phyloP scores from a whole-genome alignment of 2,888 invertebrate species.

The Scaptodrosophila latifasciaeformis region DNA sequence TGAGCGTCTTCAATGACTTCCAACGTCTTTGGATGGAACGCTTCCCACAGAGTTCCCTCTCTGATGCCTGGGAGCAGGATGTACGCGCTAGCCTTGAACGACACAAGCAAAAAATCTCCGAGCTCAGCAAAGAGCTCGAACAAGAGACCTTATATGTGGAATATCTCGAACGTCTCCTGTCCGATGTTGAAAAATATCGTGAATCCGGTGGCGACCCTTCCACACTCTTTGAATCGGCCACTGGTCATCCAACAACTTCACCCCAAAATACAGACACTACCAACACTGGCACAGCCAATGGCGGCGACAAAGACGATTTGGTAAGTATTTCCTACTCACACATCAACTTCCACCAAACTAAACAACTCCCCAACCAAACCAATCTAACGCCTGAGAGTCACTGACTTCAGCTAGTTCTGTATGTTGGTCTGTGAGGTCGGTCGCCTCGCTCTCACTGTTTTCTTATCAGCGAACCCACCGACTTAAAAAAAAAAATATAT shows the following conservation, averaged over 20 bases:
- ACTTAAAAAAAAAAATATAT: too few species aligned
- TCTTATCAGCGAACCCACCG: too few species aligned
- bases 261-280: neutral
- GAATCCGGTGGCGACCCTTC: conserved; percentile 75
- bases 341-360: too few species aligned
- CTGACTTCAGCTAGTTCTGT: too few species aligned
- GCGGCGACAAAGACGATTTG: neutral
- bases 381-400: too few species aligned
- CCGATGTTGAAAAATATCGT: conserved; percentile 90
- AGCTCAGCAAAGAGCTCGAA: conserved; percentile 88
- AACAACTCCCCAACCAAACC: too few species aligned
- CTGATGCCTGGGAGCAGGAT: conserved; percentile 95
- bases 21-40: conserved; percentile 93
- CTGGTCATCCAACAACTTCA: conserved; percentile 33
- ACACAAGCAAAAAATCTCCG: conserved; percentile 89
- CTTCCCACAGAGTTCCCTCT: conserved; percentile 92
- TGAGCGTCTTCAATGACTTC: conserved; percentile 94
- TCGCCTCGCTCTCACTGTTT: too few species aligned
- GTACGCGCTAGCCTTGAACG: conserved; percentile 91
- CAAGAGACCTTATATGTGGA: conserved; percentile 94
- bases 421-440: too few species aligned
- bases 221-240: conserved; percentile 75
- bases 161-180: conserved; percentile 88
- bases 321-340: too few species aligned
- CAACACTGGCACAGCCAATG: neutral